Conservation (phyloP, 64 coral and sea anemone genomes). For the Porites lutea region DNA sequence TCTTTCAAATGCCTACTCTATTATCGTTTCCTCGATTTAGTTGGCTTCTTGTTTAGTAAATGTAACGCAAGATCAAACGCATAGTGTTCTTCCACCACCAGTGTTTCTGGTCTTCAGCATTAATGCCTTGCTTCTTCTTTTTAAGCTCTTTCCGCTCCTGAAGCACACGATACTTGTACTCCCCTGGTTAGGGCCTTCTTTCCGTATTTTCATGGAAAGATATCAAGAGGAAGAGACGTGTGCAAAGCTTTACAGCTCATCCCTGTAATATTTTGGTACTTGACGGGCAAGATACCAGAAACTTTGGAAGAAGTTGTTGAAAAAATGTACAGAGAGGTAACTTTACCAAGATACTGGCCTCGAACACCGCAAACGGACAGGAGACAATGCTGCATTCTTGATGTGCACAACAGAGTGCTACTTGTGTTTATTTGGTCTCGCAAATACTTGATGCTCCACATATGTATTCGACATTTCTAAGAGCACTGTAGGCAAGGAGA, state of each 20-base stretch:
- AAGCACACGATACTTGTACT: not conserved
- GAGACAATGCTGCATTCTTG: constrained; percentile 27
- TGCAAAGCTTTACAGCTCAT: constrained; percentile 1
- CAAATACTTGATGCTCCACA: not conserved
- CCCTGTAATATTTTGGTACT: constrained; percentile 41
- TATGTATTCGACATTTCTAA: constrained; percentile 25
- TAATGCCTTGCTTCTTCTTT: not conserved
- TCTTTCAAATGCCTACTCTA: not conserved
- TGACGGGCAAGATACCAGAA: constrained; percentile 2
- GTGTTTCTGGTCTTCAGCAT: not conserved
- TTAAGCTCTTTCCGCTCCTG: not conserved
- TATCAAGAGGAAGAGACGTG: constrained; percentile 19
- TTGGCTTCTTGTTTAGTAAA: not conserved
- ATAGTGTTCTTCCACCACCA: not conserved
- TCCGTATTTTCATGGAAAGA: constrained; percentile 9
- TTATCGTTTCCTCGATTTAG: not conserved
- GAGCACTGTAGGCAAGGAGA: constrained; percentile 46
- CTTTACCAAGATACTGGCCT: constrained; percentile 4
- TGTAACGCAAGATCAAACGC: not conserved
- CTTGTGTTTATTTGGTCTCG: constrained; percentile 46
- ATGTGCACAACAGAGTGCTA: constrained; percentile 31
- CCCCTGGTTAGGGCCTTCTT: not conserved
- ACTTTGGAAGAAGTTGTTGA: constrained; percentile 17
- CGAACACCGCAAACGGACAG: constrained; percentile 2
- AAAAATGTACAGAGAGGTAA: constrained; percentile 20